Base-by-base conservation (phyloP, 2,888 invertebrate species). In the Xiphydria camelus region DNA sequence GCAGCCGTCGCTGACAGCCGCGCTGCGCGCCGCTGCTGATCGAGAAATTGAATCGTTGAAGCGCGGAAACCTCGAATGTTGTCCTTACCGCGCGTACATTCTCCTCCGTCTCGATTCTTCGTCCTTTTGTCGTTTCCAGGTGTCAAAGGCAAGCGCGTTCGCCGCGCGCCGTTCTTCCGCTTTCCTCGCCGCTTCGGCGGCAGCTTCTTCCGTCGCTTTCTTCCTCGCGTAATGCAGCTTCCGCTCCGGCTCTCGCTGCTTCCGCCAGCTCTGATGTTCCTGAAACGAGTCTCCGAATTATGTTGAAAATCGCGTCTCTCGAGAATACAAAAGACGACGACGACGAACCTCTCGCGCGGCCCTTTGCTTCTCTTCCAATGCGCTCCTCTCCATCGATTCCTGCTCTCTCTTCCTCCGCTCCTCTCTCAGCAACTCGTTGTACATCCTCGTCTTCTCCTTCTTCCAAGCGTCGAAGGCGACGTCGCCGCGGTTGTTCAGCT, bases 401-500 rank as follows among this genome's bases (percentile, higher is more conserved):
- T 37, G 29, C 10, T 49, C 42, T n/a, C 26, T 46, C 19, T 53
- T 45, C 9, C 33, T 37, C 10, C 51, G 40, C n/a, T 55, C 38
- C 21, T 53, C 43, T 23, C 47, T 54, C 6, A 57, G 12, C 7
- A 55, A 2, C 7, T 36, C 47, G 22, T 38, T 49, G 18, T 57
- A 56, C 2, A 14, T 37, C 9, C 37, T 32, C 2, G 38, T 56
- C 31, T 65, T 64, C 7, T 21, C 47, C 23, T 35, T 45, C 15
- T 50, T 64, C 64, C 62, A 65, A 33, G 38, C 39, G 2, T 65
- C 55, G 10, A 62, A 65, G 4, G 63, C 45, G 34, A 51, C 38
- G 4, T 41, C 33, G 6, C 22, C 43, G 19, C 19, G 31, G 22
- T 22, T 43, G 26, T 38, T 36, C 33, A 17, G n/a, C n/a, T n/a